Evolutionary conservation across 2,888 invertebrate genomes (phyloP).

Genomic region (Mylabris sibirica): DNA sequence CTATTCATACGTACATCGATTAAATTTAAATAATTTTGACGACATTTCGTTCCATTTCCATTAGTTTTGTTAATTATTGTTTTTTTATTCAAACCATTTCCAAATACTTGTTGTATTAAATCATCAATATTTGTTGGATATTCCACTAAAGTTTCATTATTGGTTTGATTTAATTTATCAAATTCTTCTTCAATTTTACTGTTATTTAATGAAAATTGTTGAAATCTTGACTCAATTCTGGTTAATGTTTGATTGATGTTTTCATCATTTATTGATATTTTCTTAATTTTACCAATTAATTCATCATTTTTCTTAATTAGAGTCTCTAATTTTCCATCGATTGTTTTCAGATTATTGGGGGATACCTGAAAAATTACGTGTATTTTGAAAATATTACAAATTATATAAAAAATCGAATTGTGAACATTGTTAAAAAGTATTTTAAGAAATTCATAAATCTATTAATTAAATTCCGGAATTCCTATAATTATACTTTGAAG

Average conservation of each 20-base stretch:
- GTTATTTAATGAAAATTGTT: background rate
- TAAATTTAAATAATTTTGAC: slow-evolving; percentile 31
- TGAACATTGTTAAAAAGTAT: background rate
- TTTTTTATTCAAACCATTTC: background rate
- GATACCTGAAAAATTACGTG: background rate
- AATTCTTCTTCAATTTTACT: background rate
- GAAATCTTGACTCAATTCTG: background rate
- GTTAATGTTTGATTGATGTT: background rate
- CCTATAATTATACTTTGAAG: background rate
- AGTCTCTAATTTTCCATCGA: background rate
- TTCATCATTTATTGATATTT: background rate
- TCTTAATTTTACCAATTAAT: background rate
- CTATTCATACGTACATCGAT: slow-evolving; percentile 40
- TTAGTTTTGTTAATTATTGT: background rate
- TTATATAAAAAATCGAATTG: background rate
- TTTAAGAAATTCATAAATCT: too few relatives aligned
- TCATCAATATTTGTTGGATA: slow-evolving; percentile 2
- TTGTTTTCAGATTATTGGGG: background rate
- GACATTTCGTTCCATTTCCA: slow-evolving; percentile 31
- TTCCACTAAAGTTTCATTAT: background rate
- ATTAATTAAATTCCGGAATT: too few relatives aligned
- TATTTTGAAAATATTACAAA: background rate
- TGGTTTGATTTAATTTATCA: background rate
- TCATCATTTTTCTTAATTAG: background rate
- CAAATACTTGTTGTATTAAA: slow-evolving; percentile 13